phyloP scores from a whole-genome alignment of 2,797 vertebrate species.

The Fundulus diaphanus region DNA sequence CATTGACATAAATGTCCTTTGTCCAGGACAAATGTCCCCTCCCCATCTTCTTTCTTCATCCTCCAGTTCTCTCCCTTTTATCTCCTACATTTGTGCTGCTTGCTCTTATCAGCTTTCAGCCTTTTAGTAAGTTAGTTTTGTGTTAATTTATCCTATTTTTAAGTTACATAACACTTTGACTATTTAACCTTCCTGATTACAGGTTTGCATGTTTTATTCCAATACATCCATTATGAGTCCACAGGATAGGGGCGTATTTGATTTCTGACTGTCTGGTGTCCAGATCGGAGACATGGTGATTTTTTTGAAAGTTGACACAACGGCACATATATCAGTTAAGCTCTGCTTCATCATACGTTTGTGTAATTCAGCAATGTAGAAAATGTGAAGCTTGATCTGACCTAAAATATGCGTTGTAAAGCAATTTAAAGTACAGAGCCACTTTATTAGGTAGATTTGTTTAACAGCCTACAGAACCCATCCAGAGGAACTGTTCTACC shows the following conservation, averaged over 20 bases:
- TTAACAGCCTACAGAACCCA: neutral
- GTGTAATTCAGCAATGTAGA: neutral
- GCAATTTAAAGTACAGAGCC: neutral
- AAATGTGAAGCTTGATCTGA: neutral
- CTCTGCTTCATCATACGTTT: no score
- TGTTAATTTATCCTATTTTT: neutral
- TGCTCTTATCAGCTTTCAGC: neutral
- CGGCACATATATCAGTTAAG: neutral
- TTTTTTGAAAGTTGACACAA: neutral
- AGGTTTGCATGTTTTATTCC: neutral
- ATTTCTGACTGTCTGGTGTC: no score
- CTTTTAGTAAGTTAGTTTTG: neutral
- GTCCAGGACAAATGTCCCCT: slow-evolving; percentile 60
- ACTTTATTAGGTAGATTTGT: neutral
- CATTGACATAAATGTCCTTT: slow-evolving; percentile 78
- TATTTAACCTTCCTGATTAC: neutral
- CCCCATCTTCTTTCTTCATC: slow-evolving; percentile 19
- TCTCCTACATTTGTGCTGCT: slow-evolving; percentile 1
- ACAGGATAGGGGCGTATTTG: no score
- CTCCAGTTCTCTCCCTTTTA: slow-evolving; percentile 40
- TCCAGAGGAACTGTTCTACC: no score
- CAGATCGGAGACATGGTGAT: no score
- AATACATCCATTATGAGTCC: neutral
- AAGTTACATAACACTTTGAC: neutral
- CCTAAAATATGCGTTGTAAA: neutral